Evolutionary conservation across 2,797 vertebrate species (phyloP).

Genomic region (Pseudochaenichthys georgianus): DNA sequence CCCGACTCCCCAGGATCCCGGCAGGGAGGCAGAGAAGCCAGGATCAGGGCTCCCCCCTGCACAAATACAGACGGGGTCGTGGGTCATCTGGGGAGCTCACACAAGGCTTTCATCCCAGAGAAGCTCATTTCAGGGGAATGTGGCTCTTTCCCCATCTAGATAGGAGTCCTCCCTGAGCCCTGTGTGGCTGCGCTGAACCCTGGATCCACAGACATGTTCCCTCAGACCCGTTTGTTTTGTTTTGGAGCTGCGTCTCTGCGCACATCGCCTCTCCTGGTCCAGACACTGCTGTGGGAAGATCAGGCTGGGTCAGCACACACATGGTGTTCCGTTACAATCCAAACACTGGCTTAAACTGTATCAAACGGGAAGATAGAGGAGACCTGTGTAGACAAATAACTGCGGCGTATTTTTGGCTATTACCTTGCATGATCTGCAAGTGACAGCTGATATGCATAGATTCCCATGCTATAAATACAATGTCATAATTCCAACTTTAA

Average conservation of each 20-base stretch:
- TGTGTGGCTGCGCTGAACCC: constrained; percentile 73
- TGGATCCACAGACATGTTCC: constrained; percentile 77
- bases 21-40: constrained; percentile 74
- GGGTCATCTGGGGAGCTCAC: constrained; percentile 82
- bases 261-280: constrained; percentile 58
- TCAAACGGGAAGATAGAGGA: constrained; percentile 64
- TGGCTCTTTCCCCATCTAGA: constrained; percentile 79
- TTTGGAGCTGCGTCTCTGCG: constrained; percentile 72
- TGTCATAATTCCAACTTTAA: constrained; percentile 4
- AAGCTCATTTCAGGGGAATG: constrained; percentile 86
- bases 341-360: constrained; percentile 77
- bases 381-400: constrained; percentile 47
- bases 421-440: constrained; percentile 43
- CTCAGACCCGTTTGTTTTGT: constrained; percentile 76
- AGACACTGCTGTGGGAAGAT: constrained; percentile 80
- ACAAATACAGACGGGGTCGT: constrained; percentile 84
- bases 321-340: constrained; percentile 74
- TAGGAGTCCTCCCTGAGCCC: constrained; percentile 73
- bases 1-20: constrained; percentile 75
- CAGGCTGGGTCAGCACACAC: constrained; percentile 73
- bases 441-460: background rate
- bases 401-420: constrained; percentile 56
- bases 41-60: constrained; percentile 80
- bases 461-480: constrained; percentile 6
- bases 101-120: constrained; percentile 83